Base-by-base conservation (phyloP, 2,113 vertebrate genomes). In the Siphamia tubifer region DNA sequence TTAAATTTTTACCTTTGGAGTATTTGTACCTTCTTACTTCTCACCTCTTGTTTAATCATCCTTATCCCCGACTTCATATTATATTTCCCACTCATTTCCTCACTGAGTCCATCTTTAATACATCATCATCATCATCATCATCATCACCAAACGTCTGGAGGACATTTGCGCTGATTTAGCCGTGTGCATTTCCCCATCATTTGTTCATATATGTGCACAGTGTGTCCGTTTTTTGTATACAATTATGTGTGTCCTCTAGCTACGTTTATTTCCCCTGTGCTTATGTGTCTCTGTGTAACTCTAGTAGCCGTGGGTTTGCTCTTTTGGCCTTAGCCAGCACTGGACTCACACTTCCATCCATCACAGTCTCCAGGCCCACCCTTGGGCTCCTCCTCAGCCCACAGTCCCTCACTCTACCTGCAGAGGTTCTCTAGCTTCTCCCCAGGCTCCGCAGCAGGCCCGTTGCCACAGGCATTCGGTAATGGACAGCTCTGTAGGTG, bases 391-490 rank as follows among this genome's bases (percentile, higher is more conserved):
- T 54, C 32, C 43, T 58, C 11, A 8, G 24, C 83, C 54, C 81
- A 38, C 76, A 16, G 64, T 77, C 80, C 77, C 79, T 87, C 31
- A 6, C 66, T 81, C 88, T 89, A 92, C 93, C 94, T 73, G 88
- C 85, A 82, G 83, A 90, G 84, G 73, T 74, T 91, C 82, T 85
- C 88, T 88, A 84, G 92, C 92, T 91, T 44, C 62, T 85, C 80
- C 93, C 89, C 58, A 53, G 58, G 86, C 89, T 72, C 49, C 81
- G 88, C 90, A 93, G 90, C 86, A 81, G 93, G 84, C 83, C 68
- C 81, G 89, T 39, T 54, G 75, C 83, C 76, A 81, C 89, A 85
- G 92, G 94, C 83, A 82, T 90, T 94, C 92, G 82, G 92, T 91
- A 91, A 95, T 96, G 80, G 82, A 55, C 70, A 2, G 32, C 82